Conservation (phyloP, 2,888 invertebrate genomes). For the Aphidius colemani region DNA sequence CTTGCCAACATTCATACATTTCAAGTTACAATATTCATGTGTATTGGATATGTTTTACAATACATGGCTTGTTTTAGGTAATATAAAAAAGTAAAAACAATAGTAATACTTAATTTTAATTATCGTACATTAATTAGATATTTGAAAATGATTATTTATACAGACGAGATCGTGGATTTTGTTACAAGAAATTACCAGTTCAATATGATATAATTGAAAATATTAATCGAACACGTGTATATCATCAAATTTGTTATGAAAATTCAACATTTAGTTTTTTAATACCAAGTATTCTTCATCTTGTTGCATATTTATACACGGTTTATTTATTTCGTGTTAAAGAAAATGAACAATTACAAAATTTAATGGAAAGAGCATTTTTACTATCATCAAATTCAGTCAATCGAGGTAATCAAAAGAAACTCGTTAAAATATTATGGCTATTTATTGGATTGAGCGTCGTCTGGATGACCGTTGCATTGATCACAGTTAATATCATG, state of each 20-base stretch:
- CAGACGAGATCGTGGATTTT: conserved; percentile 75
- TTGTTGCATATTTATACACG: conserved; percentile 74
- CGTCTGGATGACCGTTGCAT: conserved; percentile 73
- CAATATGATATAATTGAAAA: conserved; percentile 36
- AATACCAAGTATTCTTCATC: conserved; percentile 74
- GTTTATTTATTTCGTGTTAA: conserved; percentile 75
- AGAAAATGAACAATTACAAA: conserved; percentile 82
- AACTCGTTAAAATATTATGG: conserved; percentile 74
- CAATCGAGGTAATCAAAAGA: conserved; percentile 70
- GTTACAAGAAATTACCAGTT: conserved; percentile 62
- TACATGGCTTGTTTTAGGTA: conserved; percentile 80
- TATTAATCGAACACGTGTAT: conserved; percentile 59
- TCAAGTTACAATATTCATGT: conserved; percentile 70
- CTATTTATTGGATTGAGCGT: conserved; percentile 72
- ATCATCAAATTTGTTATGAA: conserved; percentile 72
- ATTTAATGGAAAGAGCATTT: conserved; percentile 82
- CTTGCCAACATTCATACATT: conserved; percentile 72
- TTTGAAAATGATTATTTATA: conserved; percentile 43
- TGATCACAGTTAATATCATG: conserved; percentile 70
- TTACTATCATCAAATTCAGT: conserved; percentile 73
- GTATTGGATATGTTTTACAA: conserved; percentile 75
- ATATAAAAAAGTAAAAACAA: not conserved
- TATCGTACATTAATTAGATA: conserved; percentile 9
- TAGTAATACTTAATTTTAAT: too few species aligned
- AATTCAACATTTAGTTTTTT: conserved; percentile 74